Percentiles rank a stretch among this genome's conserved stretches.
Conservation (phyloP, 2,797 vertebrate genomes). For the Peromyscus eremicus region DNA sequence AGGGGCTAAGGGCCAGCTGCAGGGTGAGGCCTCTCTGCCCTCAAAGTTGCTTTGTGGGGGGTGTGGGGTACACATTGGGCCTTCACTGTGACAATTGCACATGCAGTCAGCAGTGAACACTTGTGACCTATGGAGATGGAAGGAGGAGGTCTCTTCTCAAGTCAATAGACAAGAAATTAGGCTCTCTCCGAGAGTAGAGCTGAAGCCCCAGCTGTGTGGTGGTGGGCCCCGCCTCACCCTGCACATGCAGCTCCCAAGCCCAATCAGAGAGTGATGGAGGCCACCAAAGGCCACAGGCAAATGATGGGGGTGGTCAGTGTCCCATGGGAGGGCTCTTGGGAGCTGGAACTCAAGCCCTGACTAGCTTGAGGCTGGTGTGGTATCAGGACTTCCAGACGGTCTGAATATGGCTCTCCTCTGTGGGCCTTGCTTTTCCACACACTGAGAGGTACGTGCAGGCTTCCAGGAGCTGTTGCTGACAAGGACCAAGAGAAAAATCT, state of each 20-base stretch:
- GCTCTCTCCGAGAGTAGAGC: neutral
- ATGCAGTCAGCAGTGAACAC: neutral
- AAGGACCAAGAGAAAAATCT: too few species aligned
- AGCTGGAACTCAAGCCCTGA: neutral
- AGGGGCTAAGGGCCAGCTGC: conserved; percentile 49
- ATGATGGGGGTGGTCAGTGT: accelerated
- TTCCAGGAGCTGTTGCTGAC: neutral
- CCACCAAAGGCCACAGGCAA: accelerated
- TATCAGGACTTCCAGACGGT: neutral
- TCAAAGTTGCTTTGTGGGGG: neutral
- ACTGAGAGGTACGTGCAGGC: accelerated
- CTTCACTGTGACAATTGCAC: accelerated
- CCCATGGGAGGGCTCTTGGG: neutral
- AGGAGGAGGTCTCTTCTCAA: neutral
- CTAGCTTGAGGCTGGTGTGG: neutral
- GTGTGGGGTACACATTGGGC: accelerated
- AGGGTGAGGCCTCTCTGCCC: neutral
- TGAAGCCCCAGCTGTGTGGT: neutral
- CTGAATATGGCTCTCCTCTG: neutral
- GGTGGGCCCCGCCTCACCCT: neutral
- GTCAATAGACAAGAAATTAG: neutral
- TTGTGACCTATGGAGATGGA: neutral
- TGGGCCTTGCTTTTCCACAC: neutral
- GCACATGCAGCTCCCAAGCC: accelerated
- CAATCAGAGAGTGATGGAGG: accelerated